phyloP scores from a whole-genome alignment of 2,797 vertebrate species.

The Sebastes hubbsi region DNA sequence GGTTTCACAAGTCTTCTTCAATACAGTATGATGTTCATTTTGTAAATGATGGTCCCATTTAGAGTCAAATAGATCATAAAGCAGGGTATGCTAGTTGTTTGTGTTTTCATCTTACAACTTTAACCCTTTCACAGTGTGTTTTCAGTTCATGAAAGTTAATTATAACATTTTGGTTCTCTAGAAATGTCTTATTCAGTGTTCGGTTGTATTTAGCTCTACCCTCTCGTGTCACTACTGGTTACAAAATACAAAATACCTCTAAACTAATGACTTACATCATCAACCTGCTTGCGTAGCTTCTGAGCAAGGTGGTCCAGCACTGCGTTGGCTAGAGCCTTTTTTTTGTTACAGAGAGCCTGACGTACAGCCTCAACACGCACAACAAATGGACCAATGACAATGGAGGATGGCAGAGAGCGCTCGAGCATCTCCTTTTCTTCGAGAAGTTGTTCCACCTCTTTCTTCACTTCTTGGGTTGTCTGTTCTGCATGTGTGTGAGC shows the following conservation, averaged over 20 bases:
- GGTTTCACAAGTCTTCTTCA: too few relatives aligned
- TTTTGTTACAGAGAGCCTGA: constrained; percentile 85
- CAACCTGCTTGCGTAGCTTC: constrained; percentile 83
- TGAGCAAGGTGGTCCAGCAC: constrained; percentile 83
- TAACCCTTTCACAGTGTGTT: too few relatives aligned
- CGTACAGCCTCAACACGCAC: constrained; percentile 83
- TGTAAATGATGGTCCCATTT: too few relatives aligned
- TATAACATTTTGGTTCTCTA: too few relatives aligned
- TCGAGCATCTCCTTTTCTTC: constrained; percentile 84
- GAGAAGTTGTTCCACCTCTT: constrained; percentile 82
- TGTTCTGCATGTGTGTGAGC: constrained; percentile 73
- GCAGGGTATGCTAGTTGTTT: too few relatives aligned
- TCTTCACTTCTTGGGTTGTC: constrained; percentile 79
- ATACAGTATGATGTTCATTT: too few relatives aligned
- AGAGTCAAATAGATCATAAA: too few relatives aligned
- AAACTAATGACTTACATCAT: constrained; percentile 80
- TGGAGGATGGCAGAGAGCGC: constrained; percentile 80
- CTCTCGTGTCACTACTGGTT: too few relatives aligned
- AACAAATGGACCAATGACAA: constrained; percentile 90
- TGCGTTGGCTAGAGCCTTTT: constrained; percentile 80
- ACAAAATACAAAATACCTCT: not conserved
- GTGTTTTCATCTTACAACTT: too few relatives aligned
- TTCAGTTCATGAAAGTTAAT: too few relatives aligned
- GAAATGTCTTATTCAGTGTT: too few relatives aligned
- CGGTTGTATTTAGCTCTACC: too few relatives aligned